A percentile compares a stretch with the other conserved stretches of the same genome.
Conservation (phyloP, 2,888 invertebrate species). For the Dorcus hopei region DNA sequence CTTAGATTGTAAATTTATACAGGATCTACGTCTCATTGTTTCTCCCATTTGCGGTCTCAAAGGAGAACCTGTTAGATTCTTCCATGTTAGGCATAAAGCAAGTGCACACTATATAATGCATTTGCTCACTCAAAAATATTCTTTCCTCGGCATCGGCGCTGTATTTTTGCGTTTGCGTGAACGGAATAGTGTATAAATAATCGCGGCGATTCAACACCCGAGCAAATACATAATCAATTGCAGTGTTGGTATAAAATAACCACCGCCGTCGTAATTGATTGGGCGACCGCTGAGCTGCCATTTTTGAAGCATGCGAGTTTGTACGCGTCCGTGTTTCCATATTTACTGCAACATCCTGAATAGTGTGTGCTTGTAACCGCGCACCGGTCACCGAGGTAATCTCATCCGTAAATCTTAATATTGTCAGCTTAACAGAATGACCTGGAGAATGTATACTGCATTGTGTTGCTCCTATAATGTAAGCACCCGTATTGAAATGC, state of each 20-base stretch:
- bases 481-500: slow-evolving; percentile 42
- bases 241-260: neutral
- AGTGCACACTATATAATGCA: neutral
- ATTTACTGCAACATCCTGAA: too few relatives aligned
- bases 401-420: slow-evolving; percentile 40
- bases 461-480: slow-evolving; percentile 31
- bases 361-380: neutral
- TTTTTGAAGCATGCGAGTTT: too few relatives aligned
- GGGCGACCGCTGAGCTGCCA: too few relatives aligned
- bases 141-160: neutral
- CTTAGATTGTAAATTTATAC: slow-evolving; percentile 1
- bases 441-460: slow-evolving; percentile 27
- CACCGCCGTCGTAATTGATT: too few relatives aligned
- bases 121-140: slow-evolving; percentile 2
- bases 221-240: slow-evolving; percentile 12
- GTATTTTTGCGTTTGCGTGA: neutral
- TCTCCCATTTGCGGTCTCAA: slow-evolving; percentile 1
- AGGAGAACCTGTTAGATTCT: slow-evolving; percentile 1
- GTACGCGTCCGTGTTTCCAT: too few relatives aligned
- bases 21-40: slow-evolving; percentile 1
- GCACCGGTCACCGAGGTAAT: slow-evolving; percentile 25
- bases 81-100: slow-evolving; percentile 5
- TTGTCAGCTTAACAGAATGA: slow-evolving; percentile 34
- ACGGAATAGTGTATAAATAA: slow-evolving; percentile 7
- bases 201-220: neutral